Percentiles rank a stretch among this genome's conserved stretches.
Conservation (phyloP, 2,797 vertebrate species). For the Dryobates pubescens region DNA sequence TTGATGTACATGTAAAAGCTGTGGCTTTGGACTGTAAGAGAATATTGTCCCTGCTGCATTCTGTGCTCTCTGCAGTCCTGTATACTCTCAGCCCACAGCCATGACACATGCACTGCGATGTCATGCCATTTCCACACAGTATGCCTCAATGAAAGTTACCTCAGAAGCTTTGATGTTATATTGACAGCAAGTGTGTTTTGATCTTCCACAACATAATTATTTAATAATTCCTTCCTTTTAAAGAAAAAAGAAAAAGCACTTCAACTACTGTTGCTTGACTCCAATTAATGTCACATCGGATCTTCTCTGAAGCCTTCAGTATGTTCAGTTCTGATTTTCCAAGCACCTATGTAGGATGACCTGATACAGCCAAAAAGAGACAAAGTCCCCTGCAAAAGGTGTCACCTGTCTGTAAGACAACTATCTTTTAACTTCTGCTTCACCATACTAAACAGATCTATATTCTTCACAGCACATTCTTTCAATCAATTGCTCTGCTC, state of each 20-base stretch:
- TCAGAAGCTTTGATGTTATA: neutral
- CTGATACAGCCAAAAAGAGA: neutral
- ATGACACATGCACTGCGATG: rapidly evolving
- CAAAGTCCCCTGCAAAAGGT: rapidly evolving
- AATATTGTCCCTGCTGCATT: neutral
- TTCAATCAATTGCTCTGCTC: neutral
- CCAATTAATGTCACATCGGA: neutral
- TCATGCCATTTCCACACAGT: neutral
- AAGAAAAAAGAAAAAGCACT: neutral
- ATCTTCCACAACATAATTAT: neutral
- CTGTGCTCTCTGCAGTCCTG: neutral
- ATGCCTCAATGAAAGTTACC: neutral
- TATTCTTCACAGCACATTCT: rapidly evolving
- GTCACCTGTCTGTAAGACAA: neutral
- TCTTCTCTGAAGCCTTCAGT: neutral
- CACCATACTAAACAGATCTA: rapidly evolving
- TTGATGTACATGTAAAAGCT: neutral
- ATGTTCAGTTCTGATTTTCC: neutral
- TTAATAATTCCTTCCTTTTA: neutral
- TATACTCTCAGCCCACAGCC: neutral
- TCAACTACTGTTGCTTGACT: neutral
- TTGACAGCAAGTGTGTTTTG: rapidly evolving
- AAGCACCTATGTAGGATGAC: neutral
- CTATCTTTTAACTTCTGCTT: neutral
- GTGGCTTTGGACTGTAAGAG: neutral